Percentiles rank a stretch among this genome's conserved stretches.
These are phyloP conservation scores for Drosophila bocki DNA, from an alignment of 1,140 invertebrate genomes.

Conservation along the genomic window DNA sequence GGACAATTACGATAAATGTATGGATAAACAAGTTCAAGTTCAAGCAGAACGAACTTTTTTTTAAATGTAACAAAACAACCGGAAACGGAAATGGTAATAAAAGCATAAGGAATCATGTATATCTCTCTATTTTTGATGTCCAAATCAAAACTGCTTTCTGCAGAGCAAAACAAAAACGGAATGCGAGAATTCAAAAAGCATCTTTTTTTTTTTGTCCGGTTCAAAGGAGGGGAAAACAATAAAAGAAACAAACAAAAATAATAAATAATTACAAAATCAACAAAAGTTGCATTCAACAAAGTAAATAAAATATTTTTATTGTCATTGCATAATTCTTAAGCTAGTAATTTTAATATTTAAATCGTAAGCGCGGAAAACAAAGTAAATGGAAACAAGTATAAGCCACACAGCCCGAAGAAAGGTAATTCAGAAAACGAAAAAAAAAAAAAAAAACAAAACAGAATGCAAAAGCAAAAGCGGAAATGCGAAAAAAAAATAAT, in stretches of 20 bases:
- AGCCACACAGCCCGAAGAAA: conserved; percentile 12
- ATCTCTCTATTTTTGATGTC: conserved; percentile 58
- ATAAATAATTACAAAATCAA: conserved; percentile 2
- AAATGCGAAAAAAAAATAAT: conserved; percentile 1
- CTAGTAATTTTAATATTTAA: conserved; percentile 81
- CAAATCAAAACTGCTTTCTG: conserved; percentile 46
- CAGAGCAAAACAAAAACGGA: conserved; percentile 7
- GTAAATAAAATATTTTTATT: conserved; percentile 77
- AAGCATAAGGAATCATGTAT: conserved; percentile 42
- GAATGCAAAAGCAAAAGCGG: neutral
- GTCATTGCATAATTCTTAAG: conserved; percentile 83
- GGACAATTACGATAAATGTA: conserved; percentile 26
- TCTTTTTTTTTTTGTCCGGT: conserved; percentile 47
- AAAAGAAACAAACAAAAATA: conserved; percentile 16
- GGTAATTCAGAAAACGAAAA: conserved; percentile 14
- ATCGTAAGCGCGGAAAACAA: conserved; percentile 71
- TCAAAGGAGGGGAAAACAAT: conserved; percentile 19
- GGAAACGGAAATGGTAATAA: conserved; percentile 27
- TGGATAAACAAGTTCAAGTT: conserved; percentile 1
- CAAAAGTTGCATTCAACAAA: conserved; percentile 61
- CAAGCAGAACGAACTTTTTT: conserved; percentile 30
- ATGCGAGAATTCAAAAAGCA: conserved; percentile 16
- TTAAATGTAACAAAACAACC: conserved; percentile 18
- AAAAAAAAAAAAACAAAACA: conserved; percentile 4
- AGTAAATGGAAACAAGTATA: conserved; percentile 54